phyloP scores from a whole-genome alignment of 2,113 vertebrate species.

The Columbina picui region DNA sequence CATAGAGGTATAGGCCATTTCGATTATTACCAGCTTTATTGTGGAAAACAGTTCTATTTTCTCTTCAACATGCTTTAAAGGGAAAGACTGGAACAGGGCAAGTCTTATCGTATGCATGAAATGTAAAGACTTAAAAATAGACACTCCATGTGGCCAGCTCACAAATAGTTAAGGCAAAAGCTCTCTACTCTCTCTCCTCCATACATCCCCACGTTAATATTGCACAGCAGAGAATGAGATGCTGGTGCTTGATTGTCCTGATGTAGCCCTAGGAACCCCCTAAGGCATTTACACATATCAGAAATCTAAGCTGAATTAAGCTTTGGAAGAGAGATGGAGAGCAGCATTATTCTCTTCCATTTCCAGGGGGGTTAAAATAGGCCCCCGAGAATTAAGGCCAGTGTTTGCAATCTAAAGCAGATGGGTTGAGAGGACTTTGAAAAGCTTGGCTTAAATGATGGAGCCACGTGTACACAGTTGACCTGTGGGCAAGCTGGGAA shows the following conservation, averaged over 20 bases:
- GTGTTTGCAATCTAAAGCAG: not conserved
- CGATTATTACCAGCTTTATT: not conserved
- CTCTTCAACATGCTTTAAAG: not conserved
- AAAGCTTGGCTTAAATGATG: not conserved
- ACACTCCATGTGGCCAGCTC: not conserved
- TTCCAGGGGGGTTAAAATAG: not conserved
- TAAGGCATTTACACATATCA: not conserved
- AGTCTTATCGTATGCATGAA: not conserved
- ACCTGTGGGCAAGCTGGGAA: not conserved
- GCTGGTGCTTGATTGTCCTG: not conserved
- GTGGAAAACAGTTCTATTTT: not conserved
- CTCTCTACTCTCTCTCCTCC: not conserved
- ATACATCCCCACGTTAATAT: not conserved
- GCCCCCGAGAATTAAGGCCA: not conserved
- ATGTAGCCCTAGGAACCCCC: not conserved
- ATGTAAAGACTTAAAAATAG: not conserved
- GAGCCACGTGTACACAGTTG: not conserved
- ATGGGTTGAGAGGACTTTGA: not conserved
- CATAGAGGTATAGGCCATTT: not conserved
- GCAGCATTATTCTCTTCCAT: not conserved
- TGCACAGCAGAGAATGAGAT: not conserved
- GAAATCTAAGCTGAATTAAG: not conserved
- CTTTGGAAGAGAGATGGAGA: not conserved
- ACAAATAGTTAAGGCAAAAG: slow-evolving; percentile 2
- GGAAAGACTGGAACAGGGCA: not conserved